Conservation (phyloP, 2,113 vertebrate species). For the Coturnix japonica region DNA sequence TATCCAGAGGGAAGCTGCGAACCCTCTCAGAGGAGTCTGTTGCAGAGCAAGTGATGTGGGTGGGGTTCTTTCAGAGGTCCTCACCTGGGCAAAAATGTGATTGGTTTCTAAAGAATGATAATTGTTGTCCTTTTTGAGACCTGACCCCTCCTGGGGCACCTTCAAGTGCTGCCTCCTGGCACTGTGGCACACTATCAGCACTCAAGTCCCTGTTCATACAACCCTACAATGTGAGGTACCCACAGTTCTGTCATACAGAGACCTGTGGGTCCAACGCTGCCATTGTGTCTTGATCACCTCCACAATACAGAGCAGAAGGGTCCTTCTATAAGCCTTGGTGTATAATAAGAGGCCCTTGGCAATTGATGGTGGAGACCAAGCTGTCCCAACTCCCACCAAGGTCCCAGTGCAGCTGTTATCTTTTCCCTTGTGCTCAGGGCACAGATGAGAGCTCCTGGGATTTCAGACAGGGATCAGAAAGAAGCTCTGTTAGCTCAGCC, state of each 20-base stretch:
- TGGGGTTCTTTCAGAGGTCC: background rate
- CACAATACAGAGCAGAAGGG: background rate
- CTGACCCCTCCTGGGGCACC: background rate
- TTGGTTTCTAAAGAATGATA: background rate
- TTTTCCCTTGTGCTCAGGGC: conserved; percentile 35
- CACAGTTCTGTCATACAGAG: background rate
- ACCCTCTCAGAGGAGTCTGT: background rate
- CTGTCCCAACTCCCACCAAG: background rate
- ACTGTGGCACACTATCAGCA: background rate
- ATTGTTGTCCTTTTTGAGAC: background rate
- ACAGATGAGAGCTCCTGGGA: conserved; percentile 27
- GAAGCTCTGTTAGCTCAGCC: conserved; percentile 34
- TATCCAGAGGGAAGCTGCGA: background rate
- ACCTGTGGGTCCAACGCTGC: background rate
- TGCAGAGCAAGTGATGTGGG: background rate
- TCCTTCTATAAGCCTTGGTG: background rate
- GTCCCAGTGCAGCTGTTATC: background rate
- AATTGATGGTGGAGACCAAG: conserved; percentile 13
- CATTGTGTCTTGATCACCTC: background rate
- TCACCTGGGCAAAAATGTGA: background rate
- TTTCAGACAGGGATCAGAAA: conserved; percentile 44
- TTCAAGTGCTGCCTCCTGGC: background rate
- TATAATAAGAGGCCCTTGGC: background rate
- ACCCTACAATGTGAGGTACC: background rate
- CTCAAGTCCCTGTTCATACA: background rate